Evolutionary conservation across 2,113 vertebrate species (phyloP).

Genomic region (Laterallus jamaicensis): DNA sequence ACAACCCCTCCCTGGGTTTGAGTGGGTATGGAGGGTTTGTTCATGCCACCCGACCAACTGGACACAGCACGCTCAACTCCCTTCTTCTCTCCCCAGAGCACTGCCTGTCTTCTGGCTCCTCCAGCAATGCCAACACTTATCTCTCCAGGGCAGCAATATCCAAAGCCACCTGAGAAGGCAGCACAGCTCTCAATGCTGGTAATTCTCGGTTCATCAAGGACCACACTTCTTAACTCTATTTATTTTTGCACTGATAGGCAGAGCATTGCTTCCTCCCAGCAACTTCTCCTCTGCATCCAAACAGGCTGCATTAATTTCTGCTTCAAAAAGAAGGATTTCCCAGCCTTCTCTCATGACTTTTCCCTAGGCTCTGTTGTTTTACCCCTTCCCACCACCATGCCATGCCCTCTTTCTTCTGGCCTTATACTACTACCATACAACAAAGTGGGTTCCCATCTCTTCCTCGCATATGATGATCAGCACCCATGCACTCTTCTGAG

Average conservation of each 20-base stretch:
- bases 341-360: background rate
- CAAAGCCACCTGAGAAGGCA: background rate
- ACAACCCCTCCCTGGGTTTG: background rate
- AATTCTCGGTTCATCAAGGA: background rate
- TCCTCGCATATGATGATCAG: background rate
- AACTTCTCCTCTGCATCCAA: background rate
- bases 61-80: background rate
- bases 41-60: background rate
- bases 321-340: background rate
- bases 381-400: background rate
- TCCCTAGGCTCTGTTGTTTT: background rate
- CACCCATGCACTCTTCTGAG: background rate
- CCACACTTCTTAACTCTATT: background rate
- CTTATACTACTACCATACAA: background rate
- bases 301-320: background rate
- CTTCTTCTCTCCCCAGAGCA: background rate
- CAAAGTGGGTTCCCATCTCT: background rate
- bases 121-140: background rate
- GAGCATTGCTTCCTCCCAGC: background rate
- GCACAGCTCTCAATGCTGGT: background rate
- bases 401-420: background rate
- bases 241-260: background rate
- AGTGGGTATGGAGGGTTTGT: background rate
- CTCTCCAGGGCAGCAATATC: background rate
- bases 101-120: background rate